A percentile compares a stretch with the other conserved stretches of the same genome.
These are phyloP conservation scores for Etheostoma nigrum DNA, from an alignment of 2,797 vertebrate species.

Conservation along the genomic window DNA sequence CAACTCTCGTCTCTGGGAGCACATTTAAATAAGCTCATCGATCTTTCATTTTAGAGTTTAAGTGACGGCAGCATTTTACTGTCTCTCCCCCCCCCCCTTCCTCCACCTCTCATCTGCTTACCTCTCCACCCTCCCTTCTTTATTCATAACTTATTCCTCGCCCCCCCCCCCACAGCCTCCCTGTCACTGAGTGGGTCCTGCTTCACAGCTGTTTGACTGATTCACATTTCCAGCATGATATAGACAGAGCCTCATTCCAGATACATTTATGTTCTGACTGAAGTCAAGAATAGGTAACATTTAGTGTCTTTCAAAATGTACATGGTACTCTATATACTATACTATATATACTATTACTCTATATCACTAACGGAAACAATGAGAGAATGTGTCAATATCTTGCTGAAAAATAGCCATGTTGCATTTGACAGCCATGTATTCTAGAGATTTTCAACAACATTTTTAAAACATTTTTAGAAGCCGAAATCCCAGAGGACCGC, in stretches of 20 bases:
- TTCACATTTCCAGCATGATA: slow-evolving; percentile 55
- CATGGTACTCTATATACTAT: too few relatives aligned
- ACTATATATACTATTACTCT: slow-evolving; percentile 18
- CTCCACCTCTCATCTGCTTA: slow-evolving; percentile 64
- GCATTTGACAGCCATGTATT: not conserved
- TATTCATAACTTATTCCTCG: slow-evolving; percentile 68
- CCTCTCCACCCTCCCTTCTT: slow-evolving; percentile 59
- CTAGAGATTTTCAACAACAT: not conserved
- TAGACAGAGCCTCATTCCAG: slow-evolving; percentile 34
- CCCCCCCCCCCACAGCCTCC: slow-evolving; percentile 24
- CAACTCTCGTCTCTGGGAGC: slow-evolving; percentile 77
- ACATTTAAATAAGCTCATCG: slow-evolving; percentile 85
- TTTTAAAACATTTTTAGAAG: slow-evolving; percentile 21
- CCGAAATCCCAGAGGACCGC: slow-evolving; percentile 1
- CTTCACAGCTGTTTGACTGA: slow-evolving; percentile 72
- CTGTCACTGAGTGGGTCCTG: slow-evolving; percentile 61
- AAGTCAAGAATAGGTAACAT: slow-evolving; percentile 50
- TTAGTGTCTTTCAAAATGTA: slow-evolving; percentile 39
- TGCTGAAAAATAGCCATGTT: not conserved
- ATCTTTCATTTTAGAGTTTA: slow-evolving; percentile 85
- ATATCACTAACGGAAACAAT: slow-evolving; percentile 3
- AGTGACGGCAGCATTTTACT: slow-evolving; percentile 83
- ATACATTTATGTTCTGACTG: slow-evolving; percentile 48
- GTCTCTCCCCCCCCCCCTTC: slow-evolving; percentile 49
- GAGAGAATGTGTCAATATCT: slow-evolving; percentile 14